These are phyloP conservation scores for Otus sunia DNA, from an alignment of 2,113 vertebrate genomes.

Conservation along the genomic window DNA sequence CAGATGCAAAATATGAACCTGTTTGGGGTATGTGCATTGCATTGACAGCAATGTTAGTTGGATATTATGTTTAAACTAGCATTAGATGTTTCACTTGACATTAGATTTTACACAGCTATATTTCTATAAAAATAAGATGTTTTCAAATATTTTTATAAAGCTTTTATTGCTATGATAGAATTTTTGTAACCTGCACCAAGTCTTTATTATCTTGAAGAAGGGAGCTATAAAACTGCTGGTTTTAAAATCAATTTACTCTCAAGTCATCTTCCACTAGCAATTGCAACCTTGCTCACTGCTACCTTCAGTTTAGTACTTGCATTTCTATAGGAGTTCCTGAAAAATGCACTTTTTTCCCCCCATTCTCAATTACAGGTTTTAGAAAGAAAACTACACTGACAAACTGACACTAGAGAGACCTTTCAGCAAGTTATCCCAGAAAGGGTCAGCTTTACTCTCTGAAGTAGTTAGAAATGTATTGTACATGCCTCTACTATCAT, in stretches of 20 bases:
- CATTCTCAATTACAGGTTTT: not conserved
- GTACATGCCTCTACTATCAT: not conserved
- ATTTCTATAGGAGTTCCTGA: not conserved
- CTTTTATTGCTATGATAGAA: conserved; percentile 33
- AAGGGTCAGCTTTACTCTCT: conserved; percentile 28
- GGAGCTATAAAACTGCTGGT: conserved; percentile 1
- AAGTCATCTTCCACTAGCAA: not conserved
- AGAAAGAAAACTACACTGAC: not conserved
- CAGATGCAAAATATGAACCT: not conserved
- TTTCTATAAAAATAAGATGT: conserved; percentile 44
- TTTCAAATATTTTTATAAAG: conserved; percentile 56
- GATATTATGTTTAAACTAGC: not conserved
- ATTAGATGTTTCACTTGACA: not conserved
- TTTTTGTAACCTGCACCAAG: conserved; percentile 9
- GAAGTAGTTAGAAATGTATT: conserved; percentile 28
- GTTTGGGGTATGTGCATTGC: not conserved
- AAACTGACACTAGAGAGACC: not conserved
- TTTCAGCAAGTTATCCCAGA: conserved; percentile 22
- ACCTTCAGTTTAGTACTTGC: not conserved
- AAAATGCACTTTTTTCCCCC: not conserved
- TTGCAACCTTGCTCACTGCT: not conserved
- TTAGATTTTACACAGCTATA: conserved; percentile 28
- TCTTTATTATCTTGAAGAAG: conserved; percentile 43
- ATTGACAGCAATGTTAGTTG: not conserved
- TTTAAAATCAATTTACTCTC: conserved; percentile 46